Evolutionary conservation across 2,797 vertebrate species (phyloP).

Genomic region (Cossypha caffra): DNA sequence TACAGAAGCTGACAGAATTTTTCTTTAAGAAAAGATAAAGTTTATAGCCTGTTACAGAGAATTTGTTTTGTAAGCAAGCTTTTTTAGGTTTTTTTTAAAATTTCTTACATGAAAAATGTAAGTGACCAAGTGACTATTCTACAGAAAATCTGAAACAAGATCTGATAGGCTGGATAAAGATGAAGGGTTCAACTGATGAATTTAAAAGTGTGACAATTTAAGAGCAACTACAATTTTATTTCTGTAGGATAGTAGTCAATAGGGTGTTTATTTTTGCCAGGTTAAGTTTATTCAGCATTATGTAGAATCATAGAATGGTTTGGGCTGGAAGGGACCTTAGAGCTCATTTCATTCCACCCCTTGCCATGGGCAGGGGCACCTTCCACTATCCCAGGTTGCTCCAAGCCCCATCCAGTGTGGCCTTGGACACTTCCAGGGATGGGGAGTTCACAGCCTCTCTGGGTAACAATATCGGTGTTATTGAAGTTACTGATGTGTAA

Average conservation of each 20-base stretch:
- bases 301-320: neutral
- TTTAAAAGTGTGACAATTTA: neutral
- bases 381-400: neutral
- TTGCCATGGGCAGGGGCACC: neutral
- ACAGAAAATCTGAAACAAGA: neutral
- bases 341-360: neutral
- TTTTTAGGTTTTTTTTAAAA: neutral
- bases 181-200: neutral
- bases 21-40: neutral
- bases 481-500: neutral
- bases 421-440: neutral
- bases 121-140: neutral
- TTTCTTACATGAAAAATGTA: neutral
- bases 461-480: neutral
- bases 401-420: rapidly evolving
- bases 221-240: neutral
- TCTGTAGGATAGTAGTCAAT: neutral
- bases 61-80: neutral
- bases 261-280: neutral
- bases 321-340: neutral
- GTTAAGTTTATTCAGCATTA: neutral
- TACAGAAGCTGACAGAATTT: neutral
- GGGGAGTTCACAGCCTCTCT: neutral
- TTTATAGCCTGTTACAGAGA: neutral
- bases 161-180: neutral